Evolutionary conservation across 2,888 invertebrate genomes (phyloP).

Genomic region (Drosophila anomalata): DNA sequence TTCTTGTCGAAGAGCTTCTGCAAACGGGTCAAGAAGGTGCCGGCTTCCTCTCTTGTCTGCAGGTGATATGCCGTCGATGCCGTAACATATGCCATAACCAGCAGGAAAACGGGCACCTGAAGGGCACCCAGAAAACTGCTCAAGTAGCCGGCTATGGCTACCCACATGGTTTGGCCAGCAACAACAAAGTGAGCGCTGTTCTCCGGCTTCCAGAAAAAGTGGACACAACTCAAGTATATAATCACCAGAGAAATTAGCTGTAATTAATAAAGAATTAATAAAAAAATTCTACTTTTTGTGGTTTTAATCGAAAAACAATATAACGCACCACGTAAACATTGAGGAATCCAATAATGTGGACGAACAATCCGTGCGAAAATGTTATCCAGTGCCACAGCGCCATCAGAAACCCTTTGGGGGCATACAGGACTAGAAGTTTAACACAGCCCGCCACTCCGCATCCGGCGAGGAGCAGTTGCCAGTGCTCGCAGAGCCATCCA

Average conservation of each 20-base stretch:
- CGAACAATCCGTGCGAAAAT: conserved; percentile 81
- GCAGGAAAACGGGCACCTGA: conserved; percentile 90
- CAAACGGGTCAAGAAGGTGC: conserved; percentile 72
- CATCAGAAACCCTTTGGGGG: conserved; percentile 86
- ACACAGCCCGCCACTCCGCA: conserved; percentile 76
- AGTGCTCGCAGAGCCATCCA: conserved; percentile 88
- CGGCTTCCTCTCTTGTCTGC: conserved; percentile 78
- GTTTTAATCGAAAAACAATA: background rate
- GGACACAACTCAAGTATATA: conserved; percentile 89
- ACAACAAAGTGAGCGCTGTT: conserved; percentile 88
- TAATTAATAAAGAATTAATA: background rate
- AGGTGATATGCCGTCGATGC: conserved; percentile 81
- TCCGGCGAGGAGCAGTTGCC: conserved; percentile 86
- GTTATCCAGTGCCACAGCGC: conserved; percentile 84
- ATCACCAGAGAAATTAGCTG: conserved; percentile 88
- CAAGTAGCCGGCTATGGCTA: conserved; percentile 89
- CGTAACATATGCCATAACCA: conserved; percentile 86
- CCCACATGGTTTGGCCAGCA: conserved; percentile 90
- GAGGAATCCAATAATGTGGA: conserved; percentile 78
- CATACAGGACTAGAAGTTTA: conserved; percentile 85
- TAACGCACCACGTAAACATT: conserved; percentile 80
- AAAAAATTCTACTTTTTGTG: too few species aligned
- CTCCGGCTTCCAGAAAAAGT: conserved; percentile 90
- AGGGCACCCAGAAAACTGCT: conserved; percentile 90
- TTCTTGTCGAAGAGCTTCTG: conserved; percentile 78